Evolutionary conservation across 1,140 invertebrate species (phyloP), one percentile per base, ranked within the genome.

Genomic region (Panulirus ornatus): DNA sequence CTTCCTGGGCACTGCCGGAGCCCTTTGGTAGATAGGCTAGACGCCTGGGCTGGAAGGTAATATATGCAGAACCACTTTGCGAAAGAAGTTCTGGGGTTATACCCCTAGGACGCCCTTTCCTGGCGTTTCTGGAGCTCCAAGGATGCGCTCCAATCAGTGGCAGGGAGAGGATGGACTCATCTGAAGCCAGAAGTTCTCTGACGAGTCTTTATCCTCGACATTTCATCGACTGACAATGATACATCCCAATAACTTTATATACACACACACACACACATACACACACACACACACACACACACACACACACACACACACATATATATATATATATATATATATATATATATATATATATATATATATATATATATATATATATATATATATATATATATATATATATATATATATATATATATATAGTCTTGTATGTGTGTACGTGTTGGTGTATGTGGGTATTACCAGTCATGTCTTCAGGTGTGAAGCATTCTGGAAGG

Each of bases 251-350:
- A 34, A 11, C 6, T 78, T 11, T 78, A 42, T 78, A 78, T 78
- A 78, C 27, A 78, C 27, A 78, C 27, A 78, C 27, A 78, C 27
- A 78, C 27, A 78, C 27, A 78, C 27, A 78, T 42, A 78, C 27
- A 78, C 38, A 78, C 38, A 78, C 38, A 78, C 38, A 78, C 38
- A 78, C 27, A 78, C 27, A 42, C 40, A 78, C 38, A 78, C 38
- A 78, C 38, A 78, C 38, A 78, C 38, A 78, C 38, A 34, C 38
- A 78, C 38, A 78, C 38, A 78, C 38, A 78, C 38, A 78, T 78
- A 78, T 78, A 78, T 78, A 78, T 78, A 78, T 78, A 78, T 78
- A 78, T 78, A 78, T 78, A 78, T 78, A 78, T 78, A 78, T 78
- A 78, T 78, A 78, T 78, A 78, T 78, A 78, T 78, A 42, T 78